phyloP scores from a whole-genome alignment of 37 sponge, comb jelly and placozoan genomes.

The Chondrosia reniformis region DNA sequence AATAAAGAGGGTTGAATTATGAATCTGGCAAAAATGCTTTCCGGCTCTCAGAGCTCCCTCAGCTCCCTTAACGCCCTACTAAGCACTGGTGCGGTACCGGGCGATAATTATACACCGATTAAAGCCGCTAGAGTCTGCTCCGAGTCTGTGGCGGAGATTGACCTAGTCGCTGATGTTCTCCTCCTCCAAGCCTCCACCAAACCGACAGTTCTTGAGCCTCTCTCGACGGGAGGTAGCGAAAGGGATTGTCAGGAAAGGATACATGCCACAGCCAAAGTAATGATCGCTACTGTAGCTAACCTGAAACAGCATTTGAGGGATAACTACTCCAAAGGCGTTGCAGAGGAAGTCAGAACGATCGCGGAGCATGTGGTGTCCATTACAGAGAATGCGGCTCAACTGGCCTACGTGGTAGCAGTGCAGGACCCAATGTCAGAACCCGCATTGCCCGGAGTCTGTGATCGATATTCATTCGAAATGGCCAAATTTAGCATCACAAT shows the following conservation, averaged over 20 bases:
- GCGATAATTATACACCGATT: constrained; percentile 6
- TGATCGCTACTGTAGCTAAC: constrained; percentile 54
- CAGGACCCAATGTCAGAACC: constrained; percentile 34
- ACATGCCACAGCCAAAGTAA: constrained; percentile 60
- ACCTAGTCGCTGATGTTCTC: constrained; percentile 65
- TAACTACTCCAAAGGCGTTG: constrained; percentile 2
- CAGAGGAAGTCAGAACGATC: constrained; percentile 13
- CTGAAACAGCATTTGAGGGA: constrained; percentile 34
- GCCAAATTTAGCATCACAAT: constrained; percentile 39
- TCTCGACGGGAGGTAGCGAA: constrained; percentile 20
- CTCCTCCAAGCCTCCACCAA: constrained; percentile 38
- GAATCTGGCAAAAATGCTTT: constrained; percentile 8
- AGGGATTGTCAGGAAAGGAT: constrained; percentile 60
- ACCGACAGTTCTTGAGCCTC: constrained; percentile 48
- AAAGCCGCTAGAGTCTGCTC: constrained; percentile 26
- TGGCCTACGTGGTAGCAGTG: constrained; percentile 65
- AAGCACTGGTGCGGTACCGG: background rate
- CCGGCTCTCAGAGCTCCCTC: constrained; percentile 13
- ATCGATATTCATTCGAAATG: constrained; percentile 56
- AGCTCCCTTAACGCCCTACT: constrained; percentile 8
- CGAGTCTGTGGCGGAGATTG: constrained; percentile 51
- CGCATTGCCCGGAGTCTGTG: constrained; percentile 35
- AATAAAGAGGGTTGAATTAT: background rate
- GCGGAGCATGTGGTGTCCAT: constrained; percentile 59
- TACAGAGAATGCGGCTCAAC: constrained; percentile 74